Conservation (phyloP, 2,888 invertebrate species). For the Arrhopalites spinosus region DNA sequence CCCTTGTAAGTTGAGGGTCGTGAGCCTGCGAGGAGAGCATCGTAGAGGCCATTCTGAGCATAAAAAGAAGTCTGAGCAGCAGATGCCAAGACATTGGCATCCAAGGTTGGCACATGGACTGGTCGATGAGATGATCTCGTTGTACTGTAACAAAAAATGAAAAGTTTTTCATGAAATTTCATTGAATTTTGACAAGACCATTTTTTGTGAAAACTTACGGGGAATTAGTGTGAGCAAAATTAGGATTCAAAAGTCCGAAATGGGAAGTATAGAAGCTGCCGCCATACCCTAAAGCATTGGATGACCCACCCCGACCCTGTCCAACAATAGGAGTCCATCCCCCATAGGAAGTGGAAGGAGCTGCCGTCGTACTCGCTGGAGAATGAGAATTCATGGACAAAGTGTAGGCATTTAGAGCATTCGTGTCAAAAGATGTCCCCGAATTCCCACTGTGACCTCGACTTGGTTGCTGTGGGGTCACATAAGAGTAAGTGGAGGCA, state of each 20-base stretch:
- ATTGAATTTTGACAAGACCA: no score
- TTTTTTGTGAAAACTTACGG: slow-evolving; percentile 29
- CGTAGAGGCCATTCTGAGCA: slow-evolving; percentile 37
- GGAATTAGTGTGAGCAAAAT: slow-evolving; percentile 31
- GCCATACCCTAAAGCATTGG: slow-evolving; percentile 18
- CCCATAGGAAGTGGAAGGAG: no score
- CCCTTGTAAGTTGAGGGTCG: slow-evolving; percentile 35
- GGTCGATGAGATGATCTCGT: background rate
- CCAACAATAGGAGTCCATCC: no score
- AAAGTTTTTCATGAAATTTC: no score
- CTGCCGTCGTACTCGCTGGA: background rate
- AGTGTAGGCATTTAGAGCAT: slow-evolving; percentile 27
- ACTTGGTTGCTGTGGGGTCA: background rate
- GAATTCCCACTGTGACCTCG: background rate
- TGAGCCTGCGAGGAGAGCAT: slow-evolving; percentile 30
- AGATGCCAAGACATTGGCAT: slow-evolving; percentile 32
- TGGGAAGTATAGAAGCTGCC: slow-evolving; percentile 32
- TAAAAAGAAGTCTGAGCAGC: slow-evolving; percentile 36
- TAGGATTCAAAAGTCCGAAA: slow-evolving; percentile 35
- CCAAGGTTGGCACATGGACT: slow-evolving; percentile 24
- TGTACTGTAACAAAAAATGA: no score
- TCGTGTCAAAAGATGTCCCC: slow-evolving; percentile 32
- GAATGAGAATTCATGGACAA: slow-evolving; percentile 1
- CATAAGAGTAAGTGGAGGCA: background rate
- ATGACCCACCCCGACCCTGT: background rate